phyloP scores from a whole-genome alignment of 2,113 vertebrate genomes.

The Amazona vittata region DNA sequence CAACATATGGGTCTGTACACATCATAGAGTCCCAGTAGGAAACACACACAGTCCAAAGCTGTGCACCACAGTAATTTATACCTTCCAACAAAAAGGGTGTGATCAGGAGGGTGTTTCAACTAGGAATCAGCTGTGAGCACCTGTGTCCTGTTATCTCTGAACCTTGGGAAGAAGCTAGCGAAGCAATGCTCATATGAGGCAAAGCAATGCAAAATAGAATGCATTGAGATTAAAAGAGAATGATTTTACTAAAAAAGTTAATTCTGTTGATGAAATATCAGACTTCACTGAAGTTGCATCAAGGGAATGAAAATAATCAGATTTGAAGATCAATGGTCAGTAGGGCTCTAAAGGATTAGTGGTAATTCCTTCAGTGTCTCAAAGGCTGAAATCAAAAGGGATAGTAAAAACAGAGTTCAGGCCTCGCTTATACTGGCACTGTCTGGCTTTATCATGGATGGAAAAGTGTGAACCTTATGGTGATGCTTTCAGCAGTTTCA shows the following conservation, averaged over 20 bases:
- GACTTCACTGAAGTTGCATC: neutral
- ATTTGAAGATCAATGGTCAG: neutral
- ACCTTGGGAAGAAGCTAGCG: neutral
- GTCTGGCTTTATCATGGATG: neutral
- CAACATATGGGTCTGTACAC: accelerated
- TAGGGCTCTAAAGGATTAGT: neutral
- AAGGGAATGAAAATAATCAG: neutral
- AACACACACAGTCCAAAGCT: neutral
- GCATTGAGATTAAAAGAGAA: neutral
- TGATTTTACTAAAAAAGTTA: neutral
- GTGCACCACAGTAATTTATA: neutral
- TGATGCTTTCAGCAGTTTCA: neutral
- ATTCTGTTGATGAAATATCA: neutral
- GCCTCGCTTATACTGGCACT: neutral
- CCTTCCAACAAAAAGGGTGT: neutral
- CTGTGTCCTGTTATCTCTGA: neutral
- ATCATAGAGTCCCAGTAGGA: neutral
- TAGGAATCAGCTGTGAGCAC: neutral
- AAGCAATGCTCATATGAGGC: neutral
- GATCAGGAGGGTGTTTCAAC: neutral
- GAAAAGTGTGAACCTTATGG: neutral
- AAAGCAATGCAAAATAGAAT: neutral
- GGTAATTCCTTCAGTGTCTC: neutral
- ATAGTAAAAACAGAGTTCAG: neutral
- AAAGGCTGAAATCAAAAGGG: neutral